Base-by-base conservation (phyloP, 2,113 vertebrate species). In the Xiphophorus maculatus region DNA sequence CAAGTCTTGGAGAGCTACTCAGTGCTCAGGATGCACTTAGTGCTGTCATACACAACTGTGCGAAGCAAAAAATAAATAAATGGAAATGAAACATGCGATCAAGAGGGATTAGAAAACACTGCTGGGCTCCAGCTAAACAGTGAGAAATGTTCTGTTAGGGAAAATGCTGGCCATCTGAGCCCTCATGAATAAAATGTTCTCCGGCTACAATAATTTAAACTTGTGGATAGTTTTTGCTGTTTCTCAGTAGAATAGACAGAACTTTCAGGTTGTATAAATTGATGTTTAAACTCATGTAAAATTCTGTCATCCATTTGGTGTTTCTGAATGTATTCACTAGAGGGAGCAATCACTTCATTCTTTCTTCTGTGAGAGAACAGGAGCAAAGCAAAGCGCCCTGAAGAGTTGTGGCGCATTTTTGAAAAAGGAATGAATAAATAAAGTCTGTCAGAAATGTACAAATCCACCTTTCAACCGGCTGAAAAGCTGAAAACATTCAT, bases 261-360 rank as follows among this genome's bases (percentile, higher is more conserved):
- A 58, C 51, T 58, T 58, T 58, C 22, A 58, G 51, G 11, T 58
- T n/a, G 51, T 58, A 58, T 58, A 58, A 58, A 58, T 25, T 58
- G 51, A 58, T 58, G 51, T 58, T 58, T 10, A 25, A 58, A 7
- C 51, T 58, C 51, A 58, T 58, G 51, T 17, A 32, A 15, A 63
- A 17, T 22, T 54, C 8, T 44, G 33, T 48, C 64, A 73, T 83
- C 75, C 77, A 80, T 71, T 88, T 80, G 72, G 76, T 71, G 79
- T 85, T 93, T 87, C 91, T 81, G 58, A 66, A 89, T 88, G 58
- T 5, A 77, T 85, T 92, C 93, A 94, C 94, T 93, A 94, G 93
- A 91, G 93, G 93, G 93, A 88, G 94, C 91, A 94, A 91, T 86
- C 29, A 76, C 67, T 61, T 77, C 29, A 65, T 68, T 76, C 22